Evolutionary conservation across 2,797 vertebrate species (phyloP), one percentile per base, ranked within the genome.

Genomic region (Trachops cirrhosus): DNA sequence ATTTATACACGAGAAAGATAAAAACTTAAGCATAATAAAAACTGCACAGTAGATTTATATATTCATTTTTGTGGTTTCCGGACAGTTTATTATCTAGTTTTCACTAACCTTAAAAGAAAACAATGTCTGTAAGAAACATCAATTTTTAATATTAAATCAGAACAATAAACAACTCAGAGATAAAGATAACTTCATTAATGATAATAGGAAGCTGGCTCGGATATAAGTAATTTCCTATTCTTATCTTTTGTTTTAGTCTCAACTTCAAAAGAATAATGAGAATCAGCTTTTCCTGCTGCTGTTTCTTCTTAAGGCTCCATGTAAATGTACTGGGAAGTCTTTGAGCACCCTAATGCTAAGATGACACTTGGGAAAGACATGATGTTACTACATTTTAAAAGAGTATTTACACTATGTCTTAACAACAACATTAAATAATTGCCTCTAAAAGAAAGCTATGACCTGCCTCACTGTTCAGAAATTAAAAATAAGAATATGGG

Each of bases 111-210:
- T 87, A 94, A 94, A 96, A 95, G 50, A 86, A 98, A 97, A 94
- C 8, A 89, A 18, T 6, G 10, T 71, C 64, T 93, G 97, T 97
- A 94, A 92, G 67, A 89, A 85, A 88, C 71, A 46, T 78, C 48
- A 96, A 62, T 16, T 85, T 97, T 93, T 50, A 64, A 77, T 95
- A 67, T 95, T 97, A 96, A 97, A 93, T 18, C 71, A 12, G 15
- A 88, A 96, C 93, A 97, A 91, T 92, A 96, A 97, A 96, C 95
- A 94, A 92, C 91, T 95, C 96, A 37, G 46, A 97, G 97, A 96
- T 94, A 96, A 97, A 92, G 10, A 94, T 8, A 89, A 96, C 22
- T 93, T 97, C 75, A 97, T 96, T 97, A 97, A 82, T 96, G 48
- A 95, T 79, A 39, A 89, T 12, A 96, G 95, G 89, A 4, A 37